Base-by-base conservation (phyloP, 2,113 vertebrate genomes). In the Pseudolaguvia tuberculata region DNA sequence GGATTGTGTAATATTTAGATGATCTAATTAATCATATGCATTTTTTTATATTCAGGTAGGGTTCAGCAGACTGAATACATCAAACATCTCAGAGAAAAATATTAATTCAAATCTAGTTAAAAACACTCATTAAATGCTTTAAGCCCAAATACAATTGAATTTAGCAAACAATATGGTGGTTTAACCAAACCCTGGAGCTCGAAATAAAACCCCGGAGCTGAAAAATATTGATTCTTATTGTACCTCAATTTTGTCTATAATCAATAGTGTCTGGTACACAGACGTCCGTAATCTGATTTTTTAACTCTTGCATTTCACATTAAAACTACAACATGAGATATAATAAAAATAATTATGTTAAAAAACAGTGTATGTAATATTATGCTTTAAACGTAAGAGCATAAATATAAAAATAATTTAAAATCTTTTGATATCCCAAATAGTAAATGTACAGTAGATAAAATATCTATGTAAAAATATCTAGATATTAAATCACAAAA, bases 21-120 rank as follows among this genome's bases (percentile, higher is more conserved):
- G 45, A 62, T 65, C 35, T 70, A 61, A 72, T 72, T 69, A 48
- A 61, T 15, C 25, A 20, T 23, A 72, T 48, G 29, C 0, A 1
- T 65, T 4, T 63, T 57, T 73, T 76, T 73, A 69, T 39, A 76
- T 72, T 68, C 45, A 79, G 70, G 42, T 45, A 56, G 57, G 66
- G 42, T 35, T 29, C 56, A 50, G 31, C 21, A 52, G 73, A 7
- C n/a, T 56, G n/a, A 70, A 56, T 35, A 23, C 27, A 57, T 25
- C 31, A 35, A 39, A 51, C 58, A 39, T 47, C 21, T n/a, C 18
- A 55, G 15, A 25, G 21, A 29, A 53, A 42, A 66, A 42, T 29
- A 50, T 14, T 65, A 25, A 52, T 70, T 52, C 50, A 59, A 29
- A 50, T 63, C n/a, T 31, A 18, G 35, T 53, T 25, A 27, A 45